Conservation (phyloP, 2,888 invertebrate species). For the Drosophila villosipedis region DNA sequence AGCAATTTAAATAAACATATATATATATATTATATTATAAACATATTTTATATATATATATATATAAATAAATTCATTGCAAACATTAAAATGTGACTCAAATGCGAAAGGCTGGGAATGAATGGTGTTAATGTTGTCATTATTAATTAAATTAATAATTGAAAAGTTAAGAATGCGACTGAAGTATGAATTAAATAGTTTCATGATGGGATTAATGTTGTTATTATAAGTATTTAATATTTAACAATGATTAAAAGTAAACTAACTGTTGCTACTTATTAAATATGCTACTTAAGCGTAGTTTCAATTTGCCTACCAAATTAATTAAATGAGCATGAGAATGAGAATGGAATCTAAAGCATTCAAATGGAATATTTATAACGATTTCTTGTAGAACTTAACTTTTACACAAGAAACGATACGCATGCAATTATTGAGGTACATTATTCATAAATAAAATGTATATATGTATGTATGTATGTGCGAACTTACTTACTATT, state of each 20-base stretch:
- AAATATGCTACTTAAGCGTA: neutral
- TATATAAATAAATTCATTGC: neutral
- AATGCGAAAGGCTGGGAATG: neutral
- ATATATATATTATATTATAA: neutral
- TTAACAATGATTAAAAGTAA: neutral
- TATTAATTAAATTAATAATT: neutral
- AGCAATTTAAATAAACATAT: constrained; percentile 21
- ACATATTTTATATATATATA: neutral
- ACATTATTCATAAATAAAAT: constrained; percentile 1
- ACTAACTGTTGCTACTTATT: neutral
- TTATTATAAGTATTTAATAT: neutral
- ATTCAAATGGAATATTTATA: neutral
- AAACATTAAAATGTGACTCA: neutral
- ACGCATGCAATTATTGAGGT: neutral
- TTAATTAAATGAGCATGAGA: too few relatives aligned
- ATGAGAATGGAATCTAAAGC: neutral
- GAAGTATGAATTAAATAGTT: constrained; percentile 1
- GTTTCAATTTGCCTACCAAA: neutral
- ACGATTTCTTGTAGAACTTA: neutral
- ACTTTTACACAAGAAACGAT: neutral
- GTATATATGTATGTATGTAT: neutral
- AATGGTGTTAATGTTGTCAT: neutral
- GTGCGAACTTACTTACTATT: constrained; percentile 1
- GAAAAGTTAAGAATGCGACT: neutral
- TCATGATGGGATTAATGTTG: neutral